Conservation (phyloP, 2,888 invertebrate species). For the Drosophila eohydei region DNA sequence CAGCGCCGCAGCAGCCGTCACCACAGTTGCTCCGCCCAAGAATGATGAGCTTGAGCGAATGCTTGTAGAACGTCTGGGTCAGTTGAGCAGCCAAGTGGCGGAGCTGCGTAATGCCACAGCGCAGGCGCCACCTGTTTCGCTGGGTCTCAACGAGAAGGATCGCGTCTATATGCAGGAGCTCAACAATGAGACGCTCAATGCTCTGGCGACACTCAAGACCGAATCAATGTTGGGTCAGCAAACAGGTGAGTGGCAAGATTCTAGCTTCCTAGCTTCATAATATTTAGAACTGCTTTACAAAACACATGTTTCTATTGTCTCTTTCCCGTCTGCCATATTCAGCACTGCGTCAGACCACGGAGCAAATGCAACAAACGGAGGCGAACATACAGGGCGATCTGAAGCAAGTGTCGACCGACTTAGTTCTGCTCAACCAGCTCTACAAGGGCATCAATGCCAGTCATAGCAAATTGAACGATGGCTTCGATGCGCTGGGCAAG, state of each 20-base stretch:
- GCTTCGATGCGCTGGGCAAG: constrained; percentile 87
- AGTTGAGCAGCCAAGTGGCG: constrained; percentile 85
- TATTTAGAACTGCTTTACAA: no score
- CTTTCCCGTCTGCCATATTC: background rate
- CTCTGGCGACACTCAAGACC: constrained; percentile 86
- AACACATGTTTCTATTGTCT: no score
- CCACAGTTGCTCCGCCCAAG: constrained; percentile 75
- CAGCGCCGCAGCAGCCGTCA: constrained; percentile 59
- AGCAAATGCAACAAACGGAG: constrained; percentile 86
- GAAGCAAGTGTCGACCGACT: constrained; percentile 87
- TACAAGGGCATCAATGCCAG: constrained; percentile 86
- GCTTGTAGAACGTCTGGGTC: constrained; percentile 85
- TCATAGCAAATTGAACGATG: constrained; percentile 86
- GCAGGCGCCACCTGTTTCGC: constrained; percentile 18
- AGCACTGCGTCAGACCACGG: constrained; percentile 86
- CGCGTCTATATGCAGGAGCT: constrained; percentile 86
- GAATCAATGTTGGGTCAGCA: constrained; percentile 85
- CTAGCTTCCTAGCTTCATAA: background rate
- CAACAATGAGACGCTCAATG: constrained; percentile 88
- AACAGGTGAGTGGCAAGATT: constrained; percentile 83
- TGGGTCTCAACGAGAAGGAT: constrained; percentile 84
- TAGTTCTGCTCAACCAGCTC: constrained; percentile 86
- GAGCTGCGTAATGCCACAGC: constrained; percentile 76
- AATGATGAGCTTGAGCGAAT: constrained; percentile 85
- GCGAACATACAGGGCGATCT: constrained; percentile 85